Evolutionary conservation across 2,113 vertebrate genomes (phyloP).

Genomic region (Rutilus rutilus): DNA sequence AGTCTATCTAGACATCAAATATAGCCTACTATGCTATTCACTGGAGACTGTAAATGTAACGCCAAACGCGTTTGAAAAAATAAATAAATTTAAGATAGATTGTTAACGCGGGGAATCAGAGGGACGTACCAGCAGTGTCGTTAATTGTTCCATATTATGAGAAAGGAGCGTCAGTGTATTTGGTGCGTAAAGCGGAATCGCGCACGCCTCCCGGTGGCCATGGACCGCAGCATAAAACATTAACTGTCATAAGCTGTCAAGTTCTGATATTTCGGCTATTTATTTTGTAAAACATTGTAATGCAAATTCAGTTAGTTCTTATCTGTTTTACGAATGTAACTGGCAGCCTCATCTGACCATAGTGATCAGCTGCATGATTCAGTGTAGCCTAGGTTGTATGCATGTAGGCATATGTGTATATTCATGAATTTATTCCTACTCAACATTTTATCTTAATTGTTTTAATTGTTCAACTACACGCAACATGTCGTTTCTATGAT

Average conservation of each 20-base stretch:
- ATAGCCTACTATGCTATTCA: background rate
- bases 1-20: background rate
- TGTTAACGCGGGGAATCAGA: background rate
- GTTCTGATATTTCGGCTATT: too few species aligned
- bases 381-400: too few species aligned
- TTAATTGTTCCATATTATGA: background rate
- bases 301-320: background rate
- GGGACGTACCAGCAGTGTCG: background rate
- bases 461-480: background rate
- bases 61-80: background rate
- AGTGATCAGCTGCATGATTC: background rate
- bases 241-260: background rate
- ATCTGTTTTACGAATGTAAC: background rate
- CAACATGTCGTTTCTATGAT: too few species aligned
- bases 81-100: background rate
- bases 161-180: background rate
- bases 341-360: background rate
- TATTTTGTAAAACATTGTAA: background rate
- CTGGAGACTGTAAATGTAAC: background rate
- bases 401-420: too few species aligned
- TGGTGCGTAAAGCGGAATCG: conserved; percentile 14
- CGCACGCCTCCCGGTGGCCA: conserved; percentile 29
- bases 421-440: background rate
- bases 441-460: background rate
- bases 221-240: background rate